Base-by-base conservation (phyloP, 2,797 vertebrate genomes). In the Sciurus vulgaris region DNA sequence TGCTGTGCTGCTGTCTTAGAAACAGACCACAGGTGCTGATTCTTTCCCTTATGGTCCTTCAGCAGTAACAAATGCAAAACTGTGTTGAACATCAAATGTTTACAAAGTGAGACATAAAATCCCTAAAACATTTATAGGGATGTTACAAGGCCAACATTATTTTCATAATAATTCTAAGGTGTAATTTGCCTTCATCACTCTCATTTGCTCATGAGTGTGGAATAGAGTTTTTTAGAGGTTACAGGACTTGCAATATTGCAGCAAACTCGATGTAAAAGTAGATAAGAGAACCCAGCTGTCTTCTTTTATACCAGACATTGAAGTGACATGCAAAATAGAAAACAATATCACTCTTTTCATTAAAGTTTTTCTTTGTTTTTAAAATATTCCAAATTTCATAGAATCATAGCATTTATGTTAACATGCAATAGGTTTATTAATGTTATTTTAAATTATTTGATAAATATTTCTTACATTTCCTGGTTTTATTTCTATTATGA, bases 401-500 rank as follows among this genome's bases (percentile, higher is more conserved):
- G 54, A 70, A 81, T 14, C 20, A 28, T 59, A 51, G n/a, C 81
- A 2, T 67, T 35, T 92, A 47, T 17, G 9, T 76, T 82, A 91
- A 85, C 44, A 74, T 7, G 1, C 15, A 84, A 77, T 72, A 26
- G 12, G 9, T 54, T 61, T 77, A 30, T 73, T 87, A 76, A 87
- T 65, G 5, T 77, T 33, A 92, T 84, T 72, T 70, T 67, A 83
- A 89, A 63, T 84, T 7, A 94, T 51, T 84, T 78, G 3, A 51
- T 93, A 89, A 59, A 59, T 95, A 87, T 59, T 70, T 92, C 28
- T 88, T 61, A 95, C 92, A 72, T 84, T 9, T 67, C 13, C 28
- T 77, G 20, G 14, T 28, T 95, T 86, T 86, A 20, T 76, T 83
- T 91, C 51, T 72, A 73, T 76, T 51, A 28, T 81, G 54, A 5